Conservation (phyloP, 2,113 vertebrate genomes). For the Vombatus ursinus region DNA sequence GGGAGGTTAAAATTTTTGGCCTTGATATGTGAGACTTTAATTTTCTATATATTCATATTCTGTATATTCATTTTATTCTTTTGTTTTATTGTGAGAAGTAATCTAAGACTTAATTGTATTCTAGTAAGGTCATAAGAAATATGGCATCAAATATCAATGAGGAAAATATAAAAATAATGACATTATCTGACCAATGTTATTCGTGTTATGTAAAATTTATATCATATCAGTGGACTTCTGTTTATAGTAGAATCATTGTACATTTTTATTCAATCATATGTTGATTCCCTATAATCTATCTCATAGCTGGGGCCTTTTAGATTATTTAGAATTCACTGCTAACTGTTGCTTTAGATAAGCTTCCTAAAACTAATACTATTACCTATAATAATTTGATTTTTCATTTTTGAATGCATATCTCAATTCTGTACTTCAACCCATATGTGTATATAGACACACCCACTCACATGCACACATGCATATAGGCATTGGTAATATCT, state of each 20-base stretch:
- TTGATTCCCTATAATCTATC: constrained; percentile 72
- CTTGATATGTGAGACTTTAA: constrained; percentile 29
- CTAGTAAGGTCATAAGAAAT: constrained; percentile 50
- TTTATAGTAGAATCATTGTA: constrained; percentile 14
- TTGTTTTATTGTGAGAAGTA: constrained; percentile 14
- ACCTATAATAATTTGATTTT: constrained; percentile 71
- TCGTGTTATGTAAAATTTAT: constrained; percentile 51
- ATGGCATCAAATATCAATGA: constrained; percentile 19
- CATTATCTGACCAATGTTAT: constrained; percentile 27
- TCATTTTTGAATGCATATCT: constrained; percentile 57
- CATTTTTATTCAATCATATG: constrained; percentile 65
- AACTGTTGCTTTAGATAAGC: constrained; percentile 71
- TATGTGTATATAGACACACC: background rate
- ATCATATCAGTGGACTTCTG: constrained; percentile 40
- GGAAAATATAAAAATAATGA: constrained; percentile 36
- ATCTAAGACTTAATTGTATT: constrained; percentile 60
- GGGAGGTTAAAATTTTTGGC: constrained; percentile 43
- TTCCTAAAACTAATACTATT: constrained; percentile 76
- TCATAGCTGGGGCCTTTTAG: constrained; percentile 60
- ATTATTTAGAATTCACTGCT: constrained; percentile 64
- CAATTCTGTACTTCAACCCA: background rate
- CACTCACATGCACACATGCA: background rate
- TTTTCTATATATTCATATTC: background rate
- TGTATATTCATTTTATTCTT: background rate
- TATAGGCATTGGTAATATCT: background rate